Conservation (phyloP, 64 coral and sea anemone species). For the Pocillopora verrucosa region DNA sequence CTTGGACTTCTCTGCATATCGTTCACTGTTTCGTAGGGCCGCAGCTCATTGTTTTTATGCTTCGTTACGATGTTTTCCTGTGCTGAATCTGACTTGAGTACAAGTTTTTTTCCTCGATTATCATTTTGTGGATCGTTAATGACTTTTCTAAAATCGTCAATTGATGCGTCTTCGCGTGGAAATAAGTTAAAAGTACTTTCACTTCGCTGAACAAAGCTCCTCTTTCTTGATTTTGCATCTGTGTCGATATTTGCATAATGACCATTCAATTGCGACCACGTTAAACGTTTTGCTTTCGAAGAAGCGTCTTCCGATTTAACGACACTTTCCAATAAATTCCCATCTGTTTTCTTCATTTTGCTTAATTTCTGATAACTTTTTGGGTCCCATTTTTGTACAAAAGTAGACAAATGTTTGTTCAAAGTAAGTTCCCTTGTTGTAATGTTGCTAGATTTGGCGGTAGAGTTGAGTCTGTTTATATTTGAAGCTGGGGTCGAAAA, state of each 20-base stretch:
- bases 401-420: background rate
- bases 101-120: no score
- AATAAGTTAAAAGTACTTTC: background rate
- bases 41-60: conserved; percentile 2
- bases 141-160: background rate
- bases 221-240: background rate
- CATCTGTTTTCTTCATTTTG: background rate
- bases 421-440: background rate
- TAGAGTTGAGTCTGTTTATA: background rate
- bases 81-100: conserved; percentile 8
- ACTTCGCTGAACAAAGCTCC: background rate
- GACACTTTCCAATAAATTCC: background rate
- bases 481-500: background rate
- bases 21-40: conserved; percentile 2
- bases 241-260: background rate
- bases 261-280: conserved; percentile 18
- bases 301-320: background rate
- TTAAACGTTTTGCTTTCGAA: background rate
- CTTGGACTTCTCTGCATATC: conserved; percentile 6
- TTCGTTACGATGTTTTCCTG: background rate
- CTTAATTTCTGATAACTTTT: background rate
- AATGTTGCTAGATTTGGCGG: conserved; percentile 13
- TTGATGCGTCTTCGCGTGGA: background rate
- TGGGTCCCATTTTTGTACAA: conserved; percentile 1
- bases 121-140: background rate